Evolutionary conservation across 2,113 vertebrate genomes (phyloP), one percentile per base, ranked within the genome.

Genomic region (Boulengeromyrus knoepffleri): DNA sequence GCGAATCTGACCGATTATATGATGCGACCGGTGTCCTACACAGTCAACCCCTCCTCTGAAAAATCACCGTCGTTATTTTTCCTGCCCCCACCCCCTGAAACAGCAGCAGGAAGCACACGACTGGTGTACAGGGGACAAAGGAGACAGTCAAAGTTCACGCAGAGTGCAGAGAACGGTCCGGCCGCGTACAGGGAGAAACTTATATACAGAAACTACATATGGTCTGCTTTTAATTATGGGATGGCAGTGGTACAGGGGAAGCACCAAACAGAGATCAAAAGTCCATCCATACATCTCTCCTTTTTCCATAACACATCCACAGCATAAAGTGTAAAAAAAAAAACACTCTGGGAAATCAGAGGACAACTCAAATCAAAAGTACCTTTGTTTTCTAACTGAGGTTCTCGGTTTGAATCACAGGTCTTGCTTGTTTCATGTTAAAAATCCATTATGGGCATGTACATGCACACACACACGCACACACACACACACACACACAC

Each of bases 121-220:
- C 96, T 96, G 95, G 94, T 95, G 96, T 96, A 94, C 96, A 95
- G 96, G 94, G 96, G 97, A 97, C 96, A 97, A 96, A 98, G 97
- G 97, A 97, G 97, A 96, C 95, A 94, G 95, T 92, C 95, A 97
- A 96, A 97, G 97, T 98, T 98, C 97, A 98, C 95, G 95, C 94
- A 97, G 94, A 97, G 97, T 97, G 95, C 97, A 97, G 94, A 95
- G 96, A 97, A 98, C 52, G 27, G 7, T 92, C 92, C 92, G 89
- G 89, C 93, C 93, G 93, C 89, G 74, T 93, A 92, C 93, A 47
- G 24, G 27, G 42, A 88, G 39, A 88, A 42, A 19, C 42, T 8
- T 39, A 1, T 12, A 27, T 39, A 47, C 4, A 13, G 92, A 93
- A 86, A 88, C 70, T 92, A 49, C 6, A 24, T 7, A 31, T 27